Evolutionary conservation across 1,140 invertebrate genomes (phyloP).

Genomic region (Tachypleus tridentatus): DNA sequence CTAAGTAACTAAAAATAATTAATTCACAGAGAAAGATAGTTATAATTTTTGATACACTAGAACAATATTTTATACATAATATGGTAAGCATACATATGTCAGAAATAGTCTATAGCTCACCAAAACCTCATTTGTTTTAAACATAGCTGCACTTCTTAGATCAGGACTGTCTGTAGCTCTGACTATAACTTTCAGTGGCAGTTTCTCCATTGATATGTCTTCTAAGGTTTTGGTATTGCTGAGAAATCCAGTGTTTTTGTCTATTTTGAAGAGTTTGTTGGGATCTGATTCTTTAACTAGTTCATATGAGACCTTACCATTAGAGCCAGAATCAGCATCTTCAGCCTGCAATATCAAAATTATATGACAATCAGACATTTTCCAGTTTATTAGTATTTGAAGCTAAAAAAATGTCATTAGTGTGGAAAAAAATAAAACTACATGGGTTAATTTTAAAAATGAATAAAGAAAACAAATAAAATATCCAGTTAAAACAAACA

Average conservation of each 20-base stretch:
- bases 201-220: slow-evolving; percentile 42
- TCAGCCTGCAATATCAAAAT: slow-evolving; percentile 43
- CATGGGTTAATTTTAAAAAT: no score
- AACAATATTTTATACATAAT: neutral
- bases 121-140: slow-evolving; percentile 44
- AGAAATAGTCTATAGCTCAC: slow-evolving; percentile 33
- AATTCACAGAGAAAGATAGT: no score
- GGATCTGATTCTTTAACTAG: slow-evolving; percentile 46
- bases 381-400: no score
- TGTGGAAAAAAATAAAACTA: no score
- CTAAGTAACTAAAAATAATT: no score
- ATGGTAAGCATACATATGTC: neutral
- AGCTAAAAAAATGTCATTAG: no score
- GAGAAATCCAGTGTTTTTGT: slow-evolving; percentile 55
- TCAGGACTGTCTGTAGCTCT: slow-evolving; percentile 58
- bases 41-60: no score
- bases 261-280: slow-evolving; percentile 56
- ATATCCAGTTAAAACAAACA: slow-evolving; percentile 15
- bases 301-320: slow-evolving; percentile 58
- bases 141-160: slow-evolving; percentile 16
- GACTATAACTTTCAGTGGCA: slow-evolving; percentile 61
- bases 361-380: no score
- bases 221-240: slow-evolving; percentile 57
- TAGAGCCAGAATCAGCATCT: slow-evolving; percentile 67
- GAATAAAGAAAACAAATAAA: no score